Percentiles rank a stretch among this genome's conserved stretches.
Evolutionary conservation across 2,113 vertebrate species (phyloP).

Genomic region (Alexandromys fortis): DNA sequence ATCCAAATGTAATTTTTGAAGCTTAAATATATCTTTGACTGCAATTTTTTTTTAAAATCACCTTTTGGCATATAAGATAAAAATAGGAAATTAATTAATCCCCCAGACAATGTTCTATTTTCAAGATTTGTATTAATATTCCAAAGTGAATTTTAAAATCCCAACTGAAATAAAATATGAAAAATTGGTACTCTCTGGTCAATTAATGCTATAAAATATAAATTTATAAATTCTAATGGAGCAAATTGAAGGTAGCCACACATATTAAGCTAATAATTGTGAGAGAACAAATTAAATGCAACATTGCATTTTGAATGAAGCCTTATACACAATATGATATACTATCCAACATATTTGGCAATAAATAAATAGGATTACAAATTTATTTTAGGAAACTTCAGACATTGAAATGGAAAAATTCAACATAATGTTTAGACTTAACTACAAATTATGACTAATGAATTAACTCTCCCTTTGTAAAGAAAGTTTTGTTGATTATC

Average conservation of each 20-base stretch:
- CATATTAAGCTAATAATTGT: background rate
- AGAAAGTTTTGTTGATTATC: background rate
- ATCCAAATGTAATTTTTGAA: background rate
- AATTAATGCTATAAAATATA: background rate
- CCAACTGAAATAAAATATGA: background rate
- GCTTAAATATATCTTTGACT: background rate
- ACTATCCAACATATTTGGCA: background rate
- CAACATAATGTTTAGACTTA: constrained; percentile 38
- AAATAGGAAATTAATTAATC: background rate
- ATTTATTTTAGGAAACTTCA: constrained; percentile 22
- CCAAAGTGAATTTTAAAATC: background rate
- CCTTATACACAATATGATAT: constrained; percentile 20
- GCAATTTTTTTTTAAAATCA: background rate
- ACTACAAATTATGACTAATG: constrained; percentile 27
- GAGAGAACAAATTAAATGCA: background rate
- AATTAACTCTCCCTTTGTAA: background rate
- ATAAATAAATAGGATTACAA: background rate
- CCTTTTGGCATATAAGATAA: background rate
- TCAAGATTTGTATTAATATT: background rate
- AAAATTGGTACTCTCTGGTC: background rate
- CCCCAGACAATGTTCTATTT: background rate
- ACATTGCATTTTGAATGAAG: background rate
- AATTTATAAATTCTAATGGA: background rate
- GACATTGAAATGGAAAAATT: constrained; percentile 16
- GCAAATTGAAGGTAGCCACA: background rate